Evolutionary conservation across 1,140 invertebrate genomes (phyloP).

Genomic region (Listronotus oregonensis): DNA sequence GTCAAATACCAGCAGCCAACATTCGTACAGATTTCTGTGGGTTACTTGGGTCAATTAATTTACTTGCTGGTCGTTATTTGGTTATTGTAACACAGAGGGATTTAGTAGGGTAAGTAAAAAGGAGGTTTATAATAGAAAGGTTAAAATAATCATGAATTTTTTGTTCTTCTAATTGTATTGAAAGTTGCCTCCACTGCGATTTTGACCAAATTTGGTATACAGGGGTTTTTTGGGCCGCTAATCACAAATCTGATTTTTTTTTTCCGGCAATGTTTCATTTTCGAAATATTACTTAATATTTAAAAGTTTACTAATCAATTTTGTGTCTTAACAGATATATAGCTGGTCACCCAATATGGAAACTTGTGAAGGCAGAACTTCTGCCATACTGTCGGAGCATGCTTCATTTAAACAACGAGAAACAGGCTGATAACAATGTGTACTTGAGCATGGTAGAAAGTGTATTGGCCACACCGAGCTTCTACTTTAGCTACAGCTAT

Average conservation of each 20-base stretch:
- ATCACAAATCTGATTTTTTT: too few species aligned
- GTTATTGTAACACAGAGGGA: conserved; percentile 87
- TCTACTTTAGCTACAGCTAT: conserved; percentile 70
- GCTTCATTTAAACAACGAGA: conserved; percentile 81
- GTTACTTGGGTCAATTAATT: conserved; percentile 82
- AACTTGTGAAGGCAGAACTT: conserved; percentile 80
- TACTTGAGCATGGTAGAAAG: conserved; percentile 51
- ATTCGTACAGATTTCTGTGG: conserved; percentile 82
- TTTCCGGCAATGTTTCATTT: too few species aligned
- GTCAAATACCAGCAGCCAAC: conserved; percentile 66
- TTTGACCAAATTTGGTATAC: too few species aligned
- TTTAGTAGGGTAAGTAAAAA: conserved; percentile 72
- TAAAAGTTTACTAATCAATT: too few species aligned
- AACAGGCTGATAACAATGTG: conserved; percentile 63
- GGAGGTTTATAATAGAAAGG: too few species aligned
- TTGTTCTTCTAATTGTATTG: background rate
- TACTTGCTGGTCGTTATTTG: conserved; percentile 87
- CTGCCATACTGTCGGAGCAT: conserved; percentile 84
- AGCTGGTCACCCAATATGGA: conserved; percentile 85
- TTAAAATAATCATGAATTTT: too few species aligned
- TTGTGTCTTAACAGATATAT: conserved; percentile 55
- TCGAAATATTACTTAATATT: too few species aligned
- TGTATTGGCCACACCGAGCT: conserved; percentile 49
- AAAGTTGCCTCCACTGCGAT: too few species aligned
- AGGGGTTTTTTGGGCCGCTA: too few species aligned